Evolutionary conservation across 2,113 vertebrate genomes (phyloP).

Genomic region (Panthera leo): DNA sequence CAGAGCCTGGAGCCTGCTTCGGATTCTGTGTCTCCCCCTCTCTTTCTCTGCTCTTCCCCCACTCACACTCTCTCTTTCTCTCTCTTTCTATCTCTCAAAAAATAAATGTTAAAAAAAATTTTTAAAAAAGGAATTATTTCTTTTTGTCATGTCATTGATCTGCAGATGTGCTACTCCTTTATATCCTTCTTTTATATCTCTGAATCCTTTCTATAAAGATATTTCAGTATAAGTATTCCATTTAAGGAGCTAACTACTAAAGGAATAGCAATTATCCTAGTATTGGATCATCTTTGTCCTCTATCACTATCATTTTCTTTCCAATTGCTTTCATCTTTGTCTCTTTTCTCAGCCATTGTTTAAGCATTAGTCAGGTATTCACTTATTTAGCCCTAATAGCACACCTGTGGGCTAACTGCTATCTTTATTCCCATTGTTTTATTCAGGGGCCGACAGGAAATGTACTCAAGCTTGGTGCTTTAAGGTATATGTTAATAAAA

Average conservation of each 20-base stretch:
- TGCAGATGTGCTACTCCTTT: not conserved
- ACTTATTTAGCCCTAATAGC: not conserved
- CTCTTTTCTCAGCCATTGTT: not conserved
- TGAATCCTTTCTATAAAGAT: not conserved
- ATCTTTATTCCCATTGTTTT: not conserved
- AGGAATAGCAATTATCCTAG: not conserved
- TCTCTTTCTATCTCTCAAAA: no score
- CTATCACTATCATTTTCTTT: not conserved
- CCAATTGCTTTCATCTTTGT: not conserved
- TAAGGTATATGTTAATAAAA: not conserved
- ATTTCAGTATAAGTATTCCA: slow-evolving; percentile 2
- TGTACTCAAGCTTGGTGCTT: not conserved
- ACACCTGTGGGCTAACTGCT: not conserved
- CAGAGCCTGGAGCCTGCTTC: no score
- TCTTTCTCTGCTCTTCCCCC: no score
- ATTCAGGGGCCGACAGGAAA: not conserved
- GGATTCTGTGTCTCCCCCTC: no score
- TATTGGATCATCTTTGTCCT: not conserved
- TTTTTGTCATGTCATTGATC: not conserved
- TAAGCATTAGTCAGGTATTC: not conserved
- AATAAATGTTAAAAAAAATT: no score
- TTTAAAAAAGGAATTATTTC: not conserved
- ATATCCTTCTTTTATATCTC: not conserved
- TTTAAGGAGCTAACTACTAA: not conserved
- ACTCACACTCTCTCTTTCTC: no score